Evolutionary conservation across 2,797 vertebrate species (phyloP), one percentile per base, ranked within the genome.

Genomic region (Synanceia verrucosa): DNA sequence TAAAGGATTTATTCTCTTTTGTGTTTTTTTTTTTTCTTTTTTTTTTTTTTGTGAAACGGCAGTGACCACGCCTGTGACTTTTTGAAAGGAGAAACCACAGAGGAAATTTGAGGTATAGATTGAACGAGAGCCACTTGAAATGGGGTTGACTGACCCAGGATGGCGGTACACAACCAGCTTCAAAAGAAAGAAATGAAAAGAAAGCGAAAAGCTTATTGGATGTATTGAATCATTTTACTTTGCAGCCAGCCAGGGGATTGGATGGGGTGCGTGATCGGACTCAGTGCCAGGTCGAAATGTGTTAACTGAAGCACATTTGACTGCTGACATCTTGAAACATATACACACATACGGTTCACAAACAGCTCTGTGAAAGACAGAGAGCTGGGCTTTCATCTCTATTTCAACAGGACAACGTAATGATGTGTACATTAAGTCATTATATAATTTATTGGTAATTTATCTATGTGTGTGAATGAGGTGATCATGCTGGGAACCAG

Each of bases 141-240:
- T 92, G 75, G 86, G 91, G 90, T 93, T 92, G 88, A 80, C 81
- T 88, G 91, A 93, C 92, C 91, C 79, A 44, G 81, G 82, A 86
- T 78, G 81, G 77, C 69, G 65, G 79, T 72, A 81, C 88, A 88
- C 89, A 89, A 88, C 82, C 53, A 67, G 81, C 78, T 73, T 84
- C 83, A 84, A 89, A 92, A 91, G 90, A 88, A 93, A 91, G 87
- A 87, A 93, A 92, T 90, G 87, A 90, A 90, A 92, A 91, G 87
- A 91, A 91, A 93, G 88, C 86, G 86, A 89, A 90, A 92, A 90
- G 89, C 91, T 91, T 92, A 92, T 91, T 92, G 91, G 91, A 90
- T 87, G 86, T 87, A 93, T 93, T 92, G 91, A 93, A 92, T 94
- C 88, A 92, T 92, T 93, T 93, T 86, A 90, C 86, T 91, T 86